Percentiles rank a stretch among this genome's conserved stretches.
Conservation (phyloP, 2,888 invertebrate species). For the Alcis repandata region DNA sequence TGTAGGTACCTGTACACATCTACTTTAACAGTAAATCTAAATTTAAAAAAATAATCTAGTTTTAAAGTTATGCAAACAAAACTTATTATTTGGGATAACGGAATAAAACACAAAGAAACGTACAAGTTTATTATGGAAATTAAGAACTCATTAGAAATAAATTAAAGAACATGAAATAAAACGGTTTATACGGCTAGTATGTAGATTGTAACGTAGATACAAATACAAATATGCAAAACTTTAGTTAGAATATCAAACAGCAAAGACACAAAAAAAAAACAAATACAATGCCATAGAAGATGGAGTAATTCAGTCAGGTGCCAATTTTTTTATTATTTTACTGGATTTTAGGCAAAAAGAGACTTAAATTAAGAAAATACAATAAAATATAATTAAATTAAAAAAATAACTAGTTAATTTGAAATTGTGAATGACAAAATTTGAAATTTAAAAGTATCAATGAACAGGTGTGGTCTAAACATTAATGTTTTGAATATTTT, state of each 20-base stretch:
- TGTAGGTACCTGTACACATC: not conserved
- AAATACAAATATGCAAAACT: not conserved
- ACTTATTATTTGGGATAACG: constrained; percentile 3
- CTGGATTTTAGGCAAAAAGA: too few species aligned
- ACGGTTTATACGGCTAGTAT: constrained; percentile 4
- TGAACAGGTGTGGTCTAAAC: too few species aligned
- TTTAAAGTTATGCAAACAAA: constrained; percentile 1
- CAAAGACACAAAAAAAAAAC: not conserved
- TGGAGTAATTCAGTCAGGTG: not conserved
- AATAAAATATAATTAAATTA: too few species aligned
- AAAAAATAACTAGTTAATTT: too few species aligned
- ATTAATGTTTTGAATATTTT: too few species aligned
- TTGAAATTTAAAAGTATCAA: not conserved
- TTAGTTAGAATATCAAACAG: too few species aligned
- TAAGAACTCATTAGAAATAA: constrained; percentile 19
- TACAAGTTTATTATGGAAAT: constrained; percentile 46
- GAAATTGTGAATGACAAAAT: not conserved
- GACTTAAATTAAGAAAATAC: too few species aligned
- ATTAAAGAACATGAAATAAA: constrained; percentile 11
- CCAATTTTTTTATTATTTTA: not conserved
- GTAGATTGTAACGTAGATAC: constrained; percentile 24
- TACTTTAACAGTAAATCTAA: constrained; percentile 3
- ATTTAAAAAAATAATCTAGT: not conserved
- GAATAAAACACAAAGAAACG: constrained; percentile 48
- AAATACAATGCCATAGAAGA: not conserved